phyloP scores from a whole-genome alignment of 2,888 invertebrate species.

The Diaphora mendica region DNA sequence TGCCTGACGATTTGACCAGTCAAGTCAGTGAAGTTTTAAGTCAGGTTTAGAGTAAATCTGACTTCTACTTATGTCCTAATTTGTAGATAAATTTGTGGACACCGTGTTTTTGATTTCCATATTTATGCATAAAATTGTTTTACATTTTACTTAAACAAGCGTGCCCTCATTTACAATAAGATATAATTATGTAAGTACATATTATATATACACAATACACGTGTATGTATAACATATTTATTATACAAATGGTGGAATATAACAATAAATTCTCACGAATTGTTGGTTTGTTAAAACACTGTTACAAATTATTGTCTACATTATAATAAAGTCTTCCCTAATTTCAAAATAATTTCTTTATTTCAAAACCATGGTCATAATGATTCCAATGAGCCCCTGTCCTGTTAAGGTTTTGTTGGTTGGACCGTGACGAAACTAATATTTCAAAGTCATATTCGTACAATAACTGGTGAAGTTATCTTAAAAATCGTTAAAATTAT shows the following conservation, averaged over 20 bases:
- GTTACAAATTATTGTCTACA: slow-evolving; percentile 14
- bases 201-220: background rate
- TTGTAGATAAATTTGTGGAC: background rate
- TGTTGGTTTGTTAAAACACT: slow-evolving; percentile 14
- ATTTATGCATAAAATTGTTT: background rate
- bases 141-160: background rate
- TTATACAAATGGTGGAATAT: background rate
- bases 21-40: too few species aligned
- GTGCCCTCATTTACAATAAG: background rate
- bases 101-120: background rate
- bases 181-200: background rate
- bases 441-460: slow-evolving; percentile 11
- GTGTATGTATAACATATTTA: background rate
- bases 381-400: slow-evolving; percentile 9
- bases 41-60: too few species aligned
- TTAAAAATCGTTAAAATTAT: slow-evolving; percentile 28
- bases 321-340: slow-evolving; percentile 16
- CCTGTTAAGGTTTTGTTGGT: slow-evolving; percentile 10
- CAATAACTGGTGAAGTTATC: slow-evolving; percentile 18
- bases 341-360: slow-evolving; percentile 16
- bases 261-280: background rate
- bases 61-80: background rate
- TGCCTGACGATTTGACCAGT: too few species aligned
- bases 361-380: slow-evolving; percentile 7
- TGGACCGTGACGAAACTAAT: slow-evolving; percentile 17